Percentiles rank a stretch among this genome's conserved stretches.
These are phyloP conservation scores for Aporophyla lueneburgensis DNA, from an alignment of 2,888 invertebrate genomes.

Conservation along the genomic window DNA sequence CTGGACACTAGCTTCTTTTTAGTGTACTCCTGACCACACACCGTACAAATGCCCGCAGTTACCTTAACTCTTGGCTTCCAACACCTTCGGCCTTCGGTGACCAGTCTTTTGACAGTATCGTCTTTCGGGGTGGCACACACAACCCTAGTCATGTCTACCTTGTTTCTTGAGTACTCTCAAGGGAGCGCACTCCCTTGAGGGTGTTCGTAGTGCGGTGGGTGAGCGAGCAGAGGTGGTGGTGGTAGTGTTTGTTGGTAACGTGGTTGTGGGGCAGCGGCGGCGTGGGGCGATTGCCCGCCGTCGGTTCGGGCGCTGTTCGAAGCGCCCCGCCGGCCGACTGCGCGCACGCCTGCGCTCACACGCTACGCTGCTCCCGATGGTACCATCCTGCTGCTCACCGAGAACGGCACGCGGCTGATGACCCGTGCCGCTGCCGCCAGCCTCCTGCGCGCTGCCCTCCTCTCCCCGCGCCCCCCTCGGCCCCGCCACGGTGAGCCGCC, in stretches of 20 bases:
- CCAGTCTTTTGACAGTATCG: constrained; percentile 80
- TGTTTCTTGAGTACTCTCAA: constrained; percentile 84
- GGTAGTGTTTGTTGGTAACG: constrained; percentile 86
- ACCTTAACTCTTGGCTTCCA: constrained; percentile 90
- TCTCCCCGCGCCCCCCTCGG: constrained; percentile 89
- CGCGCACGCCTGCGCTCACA: constrained; percentile 89
- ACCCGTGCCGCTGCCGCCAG: constrained; percentile 89
- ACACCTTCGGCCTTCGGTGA: constrained; percentile 89
- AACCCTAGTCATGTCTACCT: constrained; percentile 81
- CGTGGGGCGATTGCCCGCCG: constrained; percentile 88
- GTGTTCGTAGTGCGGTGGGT: constrained; percentile 84
- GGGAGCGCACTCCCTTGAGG: constrained; percentile 82
- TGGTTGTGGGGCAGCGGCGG: constrained; percentile 89
- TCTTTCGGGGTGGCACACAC: constrained; percentile 82
- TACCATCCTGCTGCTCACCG: constrained; percentile 92
- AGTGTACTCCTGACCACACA: constrained; percentile 90
- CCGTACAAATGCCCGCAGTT: constrained; percentile 91
- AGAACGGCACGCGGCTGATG: constrained; percentile 92
- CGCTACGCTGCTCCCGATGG: constrained; percentile 92
- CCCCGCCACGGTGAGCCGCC: constrained; percentile 90
- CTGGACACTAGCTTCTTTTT: constrained; percentile 90
- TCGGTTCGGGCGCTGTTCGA: constrained; percentile 90
- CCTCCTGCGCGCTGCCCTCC: constrained; percentile 89
- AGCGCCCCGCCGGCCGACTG: constrained; percentile 85
- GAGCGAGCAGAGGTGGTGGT: constrained; percentile 78